phyloP scores from a whole-genome alignment of 2,797 vertebrate genomes.

The Rhinella marina region DNA sequence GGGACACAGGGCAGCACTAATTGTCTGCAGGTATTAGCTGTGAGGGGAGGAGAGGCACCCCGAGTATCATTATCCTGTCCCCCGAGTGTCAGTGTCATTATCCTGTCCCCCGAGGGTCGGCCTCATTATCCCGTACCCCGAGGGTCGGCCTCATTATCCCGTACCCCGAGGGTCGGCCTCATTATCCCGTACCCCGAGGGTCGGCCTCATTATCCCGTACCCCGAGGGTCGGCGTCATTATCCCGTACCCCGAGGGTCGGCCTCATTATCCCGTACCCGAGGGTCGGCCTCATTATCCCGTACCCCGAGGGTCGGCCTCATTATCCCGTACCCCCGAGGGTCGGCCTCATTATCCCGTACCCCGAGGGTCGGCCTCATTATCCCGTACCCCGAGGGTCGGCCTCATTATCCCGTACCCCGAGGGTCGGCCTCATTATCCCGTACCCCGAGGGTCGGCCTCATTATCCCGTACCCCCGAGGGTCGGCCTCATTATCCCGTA shows the following conservation, averaged over 20 bases:
- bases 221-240: background rate
- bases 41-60: background rate
- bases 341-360: background rate
- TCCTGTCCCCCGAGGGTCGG: background rate
- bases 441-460: background rate
- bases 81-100: too few relatives aligned
- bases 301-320: background rate
- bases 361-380: background rate
- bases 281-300: background rate
- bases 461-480: background rate
- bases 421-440: background rate
- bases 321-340: background rate
- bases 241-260: background rate
- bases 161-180: background rate
- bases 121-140: background rate
- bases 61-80: too few relatives aligned
- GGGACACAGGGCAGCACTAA: background rate
- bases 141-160: background rate
- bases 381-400: background rate
- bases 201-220: background rate
- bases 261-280: background rate
- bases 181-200: background rate
- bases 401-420: background rate
- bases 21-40: slow-evolving; percentile 14
- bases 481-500: background rate